A percentile compares a stretch with the other conserved stretches of the same genome.
Evolutionary conservation across 2,113 vertebrate species (phyloP).

Genomic region (Numenius arquata): DNA sequence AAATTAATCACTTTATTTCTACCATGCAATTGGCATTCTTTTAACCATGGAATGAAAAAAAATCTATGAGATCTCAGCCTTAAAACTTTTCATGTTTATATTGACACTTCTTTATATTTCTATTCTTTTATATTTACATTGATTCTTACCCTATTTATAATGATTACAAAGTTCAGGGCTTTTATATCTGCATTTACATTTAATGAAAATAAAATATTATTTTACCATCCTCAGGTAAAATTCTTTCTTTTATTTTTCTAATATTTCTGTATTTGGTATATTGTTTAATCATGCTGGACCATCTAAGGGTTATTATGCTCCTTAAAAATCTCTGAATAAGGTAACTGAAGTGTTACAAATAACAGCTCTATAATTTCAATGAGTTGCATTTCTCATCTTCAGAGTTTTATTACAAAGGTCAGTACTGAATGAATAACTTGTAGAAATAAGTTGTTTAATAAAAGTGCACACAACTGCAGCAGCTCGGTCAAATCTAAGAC

Average conservation of each 20-base stretch:
- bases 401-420: constrained; percentile 65
- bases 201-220: background rate
- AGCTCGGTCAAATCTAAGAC: constrained; percentile 18
- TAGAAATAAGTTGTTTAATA: constrained; percentile 57
- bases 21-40: background rate
- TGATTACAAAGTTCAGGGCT: background rate
- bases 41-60: background rate
- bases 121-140: background rate
- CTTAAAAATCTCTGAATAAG: constrained; percentile 46
- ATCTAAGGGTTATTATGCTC: background rate
- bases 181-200: background rate
- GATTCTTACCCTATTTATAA: background rate
- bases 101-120: background rate
- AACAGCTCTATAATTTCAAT: constrained; percentile 51
- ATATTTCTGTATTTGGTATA: background rate
- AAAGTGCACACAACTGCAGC: background rate
- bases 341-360: constrained; percentile 45
- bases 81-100: background rate
- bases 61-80: background rate
- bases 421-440: constrained; percentile 62
- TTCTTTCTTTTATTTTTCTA: background rate
- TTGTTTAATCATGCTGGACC: background rate
- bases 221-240: background rate
- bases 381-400: constrained; percentile 42
- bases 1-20: background rate